phyloP scores from a whole-genome alignment of 2,797 vertebrate species.

The Natrix natrix region DNA sequence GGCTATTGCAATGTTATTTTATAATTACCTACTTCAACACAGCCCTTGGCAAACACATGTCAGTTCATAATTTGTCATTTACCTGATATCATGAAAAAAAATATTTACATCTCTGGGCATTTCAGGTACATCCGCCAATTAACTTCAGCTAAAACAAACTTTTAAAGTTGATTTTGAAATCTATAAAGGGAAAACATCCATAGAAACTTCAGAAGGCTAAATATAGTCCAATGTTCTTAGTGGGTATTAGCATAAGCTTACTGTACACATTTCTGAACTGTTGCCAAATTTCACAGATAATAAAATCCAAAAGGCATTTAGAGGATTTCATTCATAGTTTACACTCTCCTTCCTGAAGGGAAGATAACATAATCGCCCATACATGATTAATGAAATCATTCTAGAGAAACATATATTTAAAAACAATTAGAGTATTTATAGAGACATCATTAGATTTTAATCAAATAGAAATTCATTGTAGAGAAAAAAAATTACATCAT shows the following conservation, averaged over 20 bases:
- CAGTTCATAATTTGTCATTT: not conserved
- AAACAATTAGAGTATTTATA: not conserved
- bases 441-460: not conserved
- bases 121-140: not conserved
- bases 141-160: not conserved
- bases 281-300: not conserved
- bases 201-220: not conserved
- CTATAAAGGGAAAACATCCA: not conserved
- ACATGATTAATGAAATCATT: not conserved
- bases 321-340: not conserved
- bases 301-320: not conserved
- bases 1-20: not conserved
- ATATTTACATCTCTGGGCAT: not conserved
- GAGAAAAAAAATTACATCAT: not conserved
- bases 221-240: not conserved
- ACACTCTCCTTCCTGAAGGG: not conserved
- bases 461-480: not conserved
- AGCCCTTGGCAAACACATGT: not conserved
- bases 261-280: not conserved
- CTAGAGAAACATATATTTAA: not conserved
- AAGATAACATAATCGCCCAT: not conserved
- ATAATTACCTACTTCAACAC: not conserved
- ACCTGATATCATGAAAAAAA: not conserved
- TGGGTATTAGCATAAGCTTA: not conserved
- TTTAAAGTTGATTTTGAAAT: not conserved